A percentile compares a stretch with the other conserved stretches of the same genome.
phyloP scores from a whole-genome alignment of 2,888 invertebrate species.

The Microplitis deprimator region DNA sequence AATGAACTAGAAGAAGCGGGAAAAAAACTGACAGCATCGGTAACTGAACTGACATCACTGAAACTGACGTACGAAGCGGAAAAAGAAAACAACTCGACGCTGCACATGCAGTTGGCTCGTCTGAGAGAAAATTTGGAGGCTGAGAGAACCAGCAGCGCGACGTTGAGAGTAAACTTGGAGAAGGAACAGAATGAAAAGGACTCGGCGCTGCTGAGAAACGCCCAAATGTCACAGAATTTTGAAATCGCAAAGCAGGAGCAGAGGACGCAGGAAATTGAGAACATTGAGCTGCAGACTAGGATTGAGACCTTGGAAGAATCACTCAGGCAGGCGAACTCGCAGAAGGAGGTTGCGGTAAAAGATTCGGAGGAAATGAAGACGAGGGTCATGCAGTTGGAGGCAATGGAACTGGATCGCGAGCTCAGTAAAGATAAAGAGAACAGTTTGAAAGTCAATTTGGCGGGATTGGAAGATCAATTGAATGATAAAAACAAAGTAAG shows the following conservation, averaged over 20 bases:
- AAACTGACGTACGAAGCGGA: slow-evolving; percentile 60
- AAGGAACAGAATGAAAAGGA: slow-evolving; percentile 83
- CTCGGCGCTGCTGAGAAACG: slow-evolving; percentile 82
- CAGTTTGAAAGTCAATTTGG: slow-evolving; percentile 72
- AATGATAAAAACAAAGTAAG: slow-evolving; percentile 77
- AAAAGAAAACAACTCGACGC: slow-evolving; percentile 60
- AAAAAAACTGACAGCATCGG: slow-evolving; percentile 53
- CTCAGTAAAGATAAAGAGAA: slow-evolving; percentile 71
- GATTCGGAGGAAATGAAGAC: slow-evolving; percentile 67
- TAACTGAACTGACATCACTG: slow-evolving; percentile 58
- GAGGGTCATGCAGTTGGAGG: slow-evolving; percentile 72
- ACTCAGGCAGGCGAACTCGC: slow-evolving; percentile 74
- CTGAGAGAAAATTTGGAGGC: slow-evolving; percentile 63
- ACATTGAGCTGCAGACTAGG: slow-evolving; percentile 76
- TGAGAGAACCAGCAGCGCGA: slow-evolving; percentile 59
- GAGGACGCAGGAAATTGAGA: slow-evolving; percentile 79
- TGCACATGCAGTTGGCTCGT: slow-evolving; percentile 62
- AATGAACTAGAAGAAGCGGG: slow-evolving; percentile 58
- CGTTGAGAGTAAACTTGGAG: slow-evolving; percentile 60
- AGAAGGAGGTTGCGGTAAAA: slow-evolving; percentile 60
- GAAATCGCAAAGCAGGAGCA: slow-evolving; percentile 83
- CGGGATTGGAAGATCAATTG: slow-evolving; percentile 76
- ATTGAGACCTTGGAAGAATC: slow-evolving; percentile 74
- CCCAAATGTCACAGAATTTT: slow-evolving; percentile 86
- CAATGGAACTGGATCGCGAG: slow-evolving; percentile 70